A percentile compares a stretch with the other conserved stretches of the same genome.
Evolutionary conservation across 2,113 vertebrate species (phyloP).

Genomic region (Periophthalmodon schlosseri): DNA sequence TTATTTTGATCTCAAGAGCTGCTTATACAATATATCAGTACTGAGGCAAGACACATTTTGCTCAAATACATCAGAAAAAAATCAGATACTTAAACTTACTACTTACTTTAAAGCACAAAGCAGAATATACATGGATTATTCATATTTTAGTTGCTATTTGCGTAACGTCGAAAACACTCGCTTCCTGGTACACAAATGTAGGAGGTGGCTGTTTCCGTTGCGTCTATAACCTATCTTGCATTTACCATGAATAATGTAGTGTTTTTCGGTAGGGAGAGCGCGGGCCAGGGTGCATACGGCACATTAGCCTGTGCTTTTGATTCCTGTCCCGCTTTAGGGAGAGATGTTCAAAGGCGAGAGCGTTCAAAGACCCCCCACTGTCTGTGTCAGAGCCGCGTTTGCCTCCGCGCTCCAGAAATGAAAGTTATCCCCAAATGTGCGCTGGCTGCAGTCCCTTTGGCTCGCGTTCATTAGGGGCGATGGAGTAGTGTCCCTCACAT

Average conservation of each 20-base stretch:
- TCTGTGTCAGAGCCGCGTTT: constrained; percentile 92
- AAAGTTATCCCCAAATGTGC: constrained; percentile 89
- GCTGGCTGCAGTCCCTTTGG: constrained; percentile 79
- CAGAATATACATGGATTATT: too few species aligned
- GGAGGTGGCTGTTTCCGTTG: constrained; percentile 72
- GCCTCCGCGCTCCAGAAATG: constrained; percentile 96
- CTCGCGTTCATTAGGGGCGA: constrained; percentile 81
- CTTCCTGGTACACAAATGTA: constrained; percentile 61
- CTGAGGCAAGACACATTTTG: too few species aligned
- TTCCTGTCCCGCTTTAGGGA: constrained; percentile 90
- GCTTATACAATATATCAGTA: too few species aligned
- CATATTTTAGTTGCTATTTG: background rate
- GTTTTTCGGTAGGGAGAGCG: constrained; percentile 79
- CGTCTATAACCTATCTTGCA: constrained; percentile 80
- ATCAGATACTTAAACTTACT: too few species aligned
- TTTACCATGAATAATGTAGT: constrained; percentile 87
- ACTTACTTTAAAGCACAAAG: too few species aligned
- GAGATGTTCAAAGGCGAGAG: constrained; percentile 93
- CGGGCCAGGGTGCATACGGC: constrained; percentile 85
- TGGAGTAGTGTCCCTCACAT: constrained; percentile 78
- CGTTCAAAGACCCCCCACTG: constrained; percentile 93
- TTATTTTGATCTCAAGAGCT: too few species aligned
- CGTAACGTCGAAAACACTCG: constrained; percentile 5
- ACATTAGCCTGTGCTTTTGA: constrained; percentile 96
- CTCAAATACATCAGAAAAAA: too few species aligned